phyloP scores from a whole-genome alignment of 2,888 invertebrate genomes.

The Caenorhabditis sp. region DNA sequence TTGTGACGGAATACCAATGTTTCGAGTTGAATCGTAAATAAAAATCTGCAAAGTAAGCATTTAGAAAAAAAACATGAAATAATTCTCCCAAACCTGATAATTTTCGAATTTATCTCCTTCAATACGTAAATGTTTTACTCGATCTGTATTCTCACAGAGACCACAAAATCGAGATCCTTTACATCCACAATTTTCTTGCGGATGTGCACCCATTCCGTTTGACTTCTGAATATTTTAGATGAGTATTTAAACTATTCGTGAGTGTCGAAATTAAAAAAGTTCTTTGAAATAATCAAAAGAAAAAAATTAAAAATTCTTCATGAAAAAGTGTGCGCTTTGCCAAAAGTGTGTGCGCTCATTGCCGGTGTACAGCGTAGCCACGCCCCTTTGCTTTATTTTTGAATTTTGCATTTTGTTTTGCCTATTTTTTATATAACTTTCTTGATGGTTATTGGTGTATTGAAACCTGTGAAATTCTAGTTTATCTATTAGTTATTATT shows the following conservation, averaged over 20 bases:
- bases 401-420: not conserved
- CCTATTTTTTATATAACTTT: not conserved
- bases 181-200: slow-evolving; percentile 80
- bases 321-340: slow-evolving; percentile 5
- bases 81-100: slow-evolving; percentile 39
- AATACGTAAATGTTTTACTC: slow-evolving; percentile 70
- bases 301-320: slow-evolving; percentile 4
- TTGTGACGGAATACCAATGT: slow-evolving; percentile 26
- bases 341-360: slow-evolving; percentile 1
- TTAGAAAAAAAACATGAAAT: no score
- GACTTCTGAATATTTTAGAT: not conserved
- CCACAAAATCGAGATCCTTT: slow-evolving; percentile 90
- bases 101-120: slow-evolving; percentile 37
- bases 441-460: no score
- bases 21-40: slow-evolving; percentile 38
- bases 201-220: not conserved
- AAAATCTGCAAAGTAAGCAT: slow-evolving; percentile 17
- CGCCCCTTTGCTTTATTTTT: not conserved
- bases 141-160: slow-evolving; percentile 80
- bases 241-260: no score
- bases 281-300: not conserved
- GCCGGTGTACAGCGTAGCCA: not conserved
- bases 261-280: no score
- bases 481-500: no score
- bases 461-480: no score